These are phyloP conservation scores for Charadrius vociferus DNA, from an alignment of 2,113 vertebrate species.

Conservation along the genomic window DNA sequence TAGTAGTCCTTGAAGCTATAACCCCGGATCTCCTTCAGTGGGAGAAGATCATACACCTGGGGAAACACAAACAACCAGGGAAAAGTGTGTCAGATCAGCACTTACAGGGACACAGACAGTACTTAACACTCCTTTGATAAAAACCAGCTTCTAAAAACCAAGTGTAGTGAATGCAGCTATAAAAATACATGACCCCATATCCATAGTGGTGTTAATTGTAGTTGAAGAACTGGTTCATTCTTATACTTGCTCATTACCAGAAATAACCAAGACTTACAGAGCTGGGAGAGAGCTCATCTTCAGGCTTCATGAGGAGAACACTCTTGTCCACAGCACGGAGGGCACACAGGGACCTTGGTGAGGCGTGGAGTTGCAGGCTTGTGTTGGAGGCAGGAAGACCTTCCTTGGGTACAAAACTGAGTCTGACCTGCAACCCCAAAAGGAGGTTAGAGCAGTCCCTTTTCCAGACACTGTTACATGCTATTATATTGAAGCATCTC, in stretches of 20 bases:
- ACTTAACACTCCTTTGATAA: neutral
- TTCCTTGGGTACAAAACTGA: slow-evolving; percentile 74
- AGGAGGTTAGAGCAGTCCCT: neutral
- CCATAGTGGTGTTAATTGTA: neutral
- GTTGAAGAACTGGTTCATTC: neutral
- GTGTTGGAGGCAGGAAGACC: slow-evolving; percentile 76
- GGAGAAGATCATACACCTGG: slow-evolving; percentile 71
- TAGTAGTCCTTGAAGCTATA: slow-evolving; percentile 22
- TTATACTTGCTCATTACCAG: neutral
- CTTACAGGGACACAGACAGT: neutral
- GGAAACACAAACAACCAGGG: neutral
- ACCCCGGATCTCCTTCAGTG: slow-evolving; percentile 53
- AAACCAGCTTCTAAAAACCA: neutral
- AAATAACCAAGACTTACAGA: slow-evolving; percentile 52
- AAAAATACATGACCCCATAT: neutral
- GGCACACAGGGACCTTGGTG: slow-evolving; percentile 83
- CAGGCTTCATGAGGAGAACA: slow-evolving; percentile 80
- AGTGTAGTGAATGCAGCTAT: neutral
- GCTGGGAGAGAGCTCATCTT: slow-evolving; percentile 73
- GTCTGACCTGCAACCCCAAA: slow-evolving; percentile 63
- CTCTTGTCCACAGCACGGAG: slow-evolving; percentile 87
- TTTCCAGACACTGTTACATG: neutral
- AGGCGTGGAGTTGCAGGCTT: slow-evolving; percentile 67
- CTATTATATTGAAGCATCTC: neutral
- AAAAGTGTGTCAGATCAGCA: neutral